phyloP scores from a whole-genome alignment of 2,797 vertebrate genomes.

The Arctocebus calabarensis region DNA sequence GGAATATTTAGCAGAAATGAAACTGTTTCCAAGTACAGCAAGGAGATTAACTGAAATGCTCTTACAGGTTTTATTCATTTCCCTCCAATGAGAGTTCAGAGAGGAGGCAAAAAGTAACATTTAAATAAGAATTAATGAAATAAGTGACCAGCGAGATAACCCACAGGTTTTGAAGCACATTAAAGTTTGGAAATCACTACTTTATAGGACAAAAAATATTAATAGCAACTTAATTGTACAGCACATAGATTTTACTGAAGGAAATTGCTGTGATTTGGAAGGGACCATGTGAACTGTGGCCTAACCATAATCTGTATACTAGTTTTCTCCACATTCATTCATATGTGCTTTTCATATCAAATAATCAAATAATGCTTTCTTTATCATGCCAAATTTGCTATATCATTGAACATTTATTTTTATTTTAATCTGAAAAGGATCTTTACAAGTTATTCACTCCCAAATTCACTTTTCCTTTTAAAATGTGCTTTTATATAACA shows the following conservation, averaged over 20 bases:
- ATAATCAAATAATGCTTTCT: background rate
- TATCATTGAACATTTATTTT: conserved; percentile 65
- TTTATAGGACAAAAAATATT: background rate
- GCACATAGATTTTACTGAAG: background rate
- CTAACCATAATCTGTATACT: background rate
- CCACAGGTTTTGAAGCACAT: background rate
- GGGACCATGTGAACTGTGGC: background rate
- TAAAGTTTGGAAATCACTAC: conserved; percentile 23
- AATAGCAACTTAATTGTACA: background rate
- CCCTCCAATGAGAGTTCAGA: background rate
- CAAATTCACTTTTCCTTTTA: conserved; percentile 73
- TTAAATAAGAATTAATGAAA: conserved; percentile 76
- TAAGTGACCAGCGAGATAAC: conserved; percentile 72
- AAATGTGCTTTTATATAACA: conserved; percentile 41
- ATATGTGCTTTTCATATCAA: background rate
- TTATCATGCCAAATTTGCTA: conserved; percentile 12
- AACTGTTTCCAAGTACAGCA: conserved; percentile 35
- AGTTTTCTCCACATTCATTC: background rate
- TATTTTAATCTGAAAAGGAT: conserved; percentile 35
- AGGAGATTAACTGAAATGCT: conserved; percentile 51
- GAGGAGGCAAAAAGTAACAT: conserved; percentile 66
- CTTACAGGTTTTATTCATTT: background rate
- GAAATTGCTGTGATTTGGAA: background rate
- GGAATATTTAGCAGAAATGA: conserved; percentile 29
- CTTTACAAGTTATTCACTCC: conserved; percentile 52